Percentiles rank a stretch among this genome's conserved stretches.
These are phyloP conservation scores for Prinia subflava DNA, from an alignment of 2,113 vertebrate genomes.

Conservation along the genomic window DNA sequence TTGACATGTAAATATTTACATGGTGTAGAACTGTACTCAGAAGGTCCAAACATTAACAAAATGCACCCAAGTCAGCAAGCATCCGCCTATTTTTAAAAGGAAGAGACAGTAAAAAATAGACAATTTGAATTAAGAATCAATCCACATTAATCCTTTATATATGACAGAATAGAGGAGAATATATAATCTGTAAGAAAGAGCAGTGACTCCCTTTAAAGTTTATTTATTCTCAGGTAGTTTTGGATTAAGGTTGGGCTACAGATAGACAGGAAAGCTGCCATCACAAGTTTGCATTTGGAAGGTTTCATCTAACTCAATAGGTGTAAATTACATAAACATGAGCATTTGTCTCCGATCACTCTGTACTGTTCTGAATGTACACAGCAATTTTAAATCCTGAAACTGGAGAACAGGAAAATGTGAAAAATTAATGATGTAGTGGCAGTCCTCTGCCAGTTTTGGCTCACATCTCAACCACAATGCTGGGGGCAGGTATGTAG, in stretches of 20 bases:
- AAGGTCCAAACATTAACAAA: background rate
- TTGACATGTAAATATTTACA: background rate
- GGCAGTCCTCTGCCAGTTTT: background rate
- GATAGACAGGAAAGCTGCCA: background rate
- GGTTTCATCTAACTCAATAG: background rate
- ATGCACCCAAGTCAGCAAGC: background rate
- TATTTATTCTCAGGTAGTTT: background rate
- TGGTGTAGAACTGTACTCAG: background rate
- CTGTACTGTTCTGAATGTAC: background rate
- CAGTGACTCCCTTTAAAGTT: background rate
- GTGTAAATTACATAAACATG: background rate
- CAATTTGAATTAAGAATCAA: background rate
- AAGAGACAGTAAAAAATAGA: background rate
- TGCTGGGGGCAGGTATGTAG: fast-evolving
- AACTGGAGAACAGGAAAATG: background rate
- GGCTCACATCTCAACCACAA: fast-evolving
- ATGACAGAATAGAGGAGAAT: background rate
- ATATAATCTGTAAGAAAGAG: background rate
- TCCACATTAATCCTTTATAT: background rate
- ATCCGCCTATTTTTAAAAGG: background rate
- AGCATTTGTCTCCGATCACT: background rate
- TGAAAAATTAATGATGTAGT: background rate
- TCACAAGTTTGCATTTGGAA: background rate
- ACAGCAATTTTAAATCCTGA: background rate
- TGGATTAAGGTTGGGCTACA: background rate